Conservation (phyloP, 2,113 vertebrate species). For the Toxotes jaculatrix region DNA sequence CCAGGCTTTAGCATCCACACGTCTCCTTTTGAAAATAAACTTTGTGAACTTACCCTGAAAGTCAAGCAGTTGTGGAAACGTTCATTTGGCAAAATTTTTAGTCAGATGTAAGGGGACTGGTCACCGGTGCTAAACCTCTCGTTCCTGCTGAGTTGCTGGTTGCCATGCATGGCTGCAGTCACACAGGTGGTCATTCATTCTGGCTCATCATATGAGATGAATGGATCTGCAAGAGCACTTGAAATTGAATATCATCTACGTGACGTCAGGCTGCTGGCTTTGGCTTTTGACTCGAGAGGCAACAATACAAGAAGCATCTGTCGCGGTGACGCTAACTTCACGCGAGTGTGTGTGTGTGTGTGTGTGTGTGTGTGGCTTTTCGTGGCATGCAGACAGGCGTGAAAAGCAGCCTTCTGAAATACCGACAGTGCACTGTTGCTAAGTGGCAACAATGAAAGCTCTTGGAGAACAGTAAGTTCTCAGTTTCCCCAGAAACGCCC, state of each 20-base stretch:
- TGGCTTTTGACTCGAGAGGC: conserved; percentile 55
- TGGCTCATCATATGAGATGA: conserved; percentile 42
- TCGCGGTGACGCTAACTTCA: conserved; percentile 14
- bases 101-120: not conserved
- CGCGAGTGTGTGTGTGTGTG: conserved; percentile 4
- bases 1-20: not conserved
- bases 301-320: conserved; percentile 53
- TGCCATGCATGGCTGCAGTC: not conserved
- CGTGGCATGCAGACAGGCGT: conserved; percentile 27
- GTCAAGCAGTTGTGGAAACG: not conserved
- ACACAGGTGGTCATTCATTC: conserved; percentile 47
- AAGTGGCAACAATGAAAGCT: conserved; percentile 74
- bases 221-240: not conserved
- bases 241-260: conserved; percentile 56
- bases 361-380: conserved; percentile 28
- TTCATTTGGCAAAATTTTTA: not conserved
- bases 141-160: conserved; percentile 12
- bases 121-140: conserved; percentile 21
- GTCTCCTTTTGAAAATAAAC: not conserved
- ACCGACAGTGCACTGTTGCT: conserved; percentile 73
- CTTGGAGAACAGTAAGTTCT: conserved; percentile 65
- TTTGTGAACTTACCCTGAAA: not conserved
- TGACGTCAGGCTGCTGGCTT: conserved; percentile 48
- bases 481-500: conserved; percentile 74
- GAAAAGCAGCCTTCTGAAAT: conserved; percentile 67